phyloP scores from a whole-genome alignment of 1,140 invertebrate genomes.

The Pomacea maculata region DNA sequence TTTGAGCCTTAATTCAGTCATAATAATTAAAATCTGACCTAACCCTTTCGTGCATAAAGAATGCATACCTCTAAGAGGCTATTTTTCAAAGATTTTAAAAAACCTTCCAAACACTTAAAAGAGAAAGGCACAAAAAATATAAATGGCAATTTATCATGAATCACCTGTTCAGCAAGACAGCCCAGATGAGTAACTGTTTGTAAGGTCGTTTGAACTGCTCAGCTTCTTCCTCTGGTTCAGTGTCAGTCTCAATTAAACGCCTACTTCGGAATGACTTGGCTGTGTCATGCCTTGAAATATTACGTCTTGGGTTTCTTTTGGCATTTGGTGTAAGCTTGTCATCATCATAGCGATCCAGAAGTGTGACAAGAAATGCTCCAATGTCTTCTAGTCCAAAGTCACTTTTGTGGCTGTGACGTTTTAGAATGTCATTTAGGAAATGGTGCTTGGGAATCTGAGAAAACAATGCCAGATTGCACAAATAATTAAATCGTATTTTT shows the following conservation, averaged over 20 bases:
- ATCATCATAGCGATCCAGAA: slow-evolving; percentile 52
- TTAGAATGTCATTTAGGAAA: slow-evolving; percentile 33
- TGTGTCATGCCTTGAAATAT: not conserved
- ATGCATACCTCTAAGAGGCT: too few species aligned
- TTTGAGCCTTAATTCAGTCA: too few species aligned
- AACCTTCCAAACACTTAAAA: not conserved
- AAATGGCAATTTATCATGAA: slow-evolving; percentile 1
- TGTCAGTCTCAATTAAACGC: slow-evolving; percentile 10
- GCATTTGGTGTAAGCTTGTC: slow-evolving; percentile 1
- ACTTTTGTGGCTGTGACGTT: slow-evolving; percentile 15
- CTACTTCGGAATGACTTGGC: not conserved
- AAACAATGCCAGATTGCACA: slow-evolving; percentile 3
- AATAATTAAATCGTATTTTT: too few species aligned
- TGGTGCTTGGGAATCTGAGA: slow-evolving; percentile 36
- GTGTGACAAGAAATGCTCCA: slow-evolving; percentile 37
- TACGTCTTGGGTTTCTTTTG: not conserved
- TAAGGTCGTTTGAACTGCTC: slow-evolving; percentile 52
- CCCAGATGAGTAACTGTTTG: slow-evolving; percentile 58
- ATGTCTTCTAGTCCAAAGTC: slow-evolving; percentile 36
- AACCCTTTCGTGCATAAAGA: too few species aligned
- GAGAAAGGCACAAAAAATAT: not conserved
- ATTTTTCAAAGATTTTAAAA: too few species aligned
- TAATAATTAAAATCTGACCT: too few species aligned
- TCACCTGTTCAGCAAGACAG: slow-evolving; percentile 53
- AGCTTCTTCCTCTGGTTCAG: slow-evolving; percentile 19